Base-by-base conservation (phyloP, 2,797 vertebrate species). In the Rhynchotus rufescens region DNA sequence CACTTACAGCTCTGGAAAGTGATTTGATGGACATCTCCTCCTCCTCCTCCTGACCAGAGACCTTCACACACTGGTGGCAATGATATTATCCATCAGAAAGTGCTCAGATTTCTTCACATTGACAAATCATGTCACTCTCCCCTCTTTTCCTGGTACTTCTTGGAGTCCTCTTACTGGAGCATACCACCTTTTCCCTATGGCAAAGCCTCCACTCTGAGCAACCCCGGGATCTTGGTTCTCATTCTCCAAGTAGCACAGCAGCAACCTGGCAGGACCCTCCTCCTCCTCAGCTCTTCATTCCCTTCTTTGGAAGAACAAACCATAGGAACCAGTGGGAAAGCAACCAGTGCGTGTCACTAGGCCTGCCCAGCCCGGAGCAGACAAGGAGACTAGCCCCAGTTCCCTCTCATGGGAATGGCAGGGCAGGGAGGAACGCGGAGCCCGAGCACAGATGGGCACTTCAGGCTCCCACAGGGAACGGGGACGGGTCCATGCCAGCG, bases 371-470 rank as follows among this genome's bases (percentile, higher is more conserved):
- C 17, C 56, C 17, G 12, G 10, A 34, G 56, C n/a, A 21, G 11
- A 22, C n/a, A 21, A 12, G 56, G 34, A 8, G 16, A 12, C 56
- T 32, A 68, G 32, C 34, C 15, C 12, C 15, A 16, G 12, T 67
- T 67, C 65, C n/a, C 23, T 26, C 7, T 17, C 26, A 30, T 30
- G 23, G 57, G 51, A 11, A 65, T 49, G 6, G 47, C 47, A 49
- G 47, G 21, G 36, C 0, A 0, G 36, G 56, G 19, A 51, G 42
- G 57, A 34, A 26, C 0, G 1, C 1, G 0, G n/a, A 84, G 56
- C n/a, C 75, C 45, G 23, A 60, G 23, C 62, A 49, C 26, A 28
- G 42, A 67, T 32, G n/a, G 64, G 52, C 13, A 21, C 51, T 89
- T 42, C 57, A 69, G 60, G 40, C 20, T 40, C 62, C 36, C 42